Percentiles rank a stretch among this genome's conserved stretches.
phyloP scores from a whole-genome alignment of 2,888 invertebrate species.

The Platycheirus albimanus region DNA sequence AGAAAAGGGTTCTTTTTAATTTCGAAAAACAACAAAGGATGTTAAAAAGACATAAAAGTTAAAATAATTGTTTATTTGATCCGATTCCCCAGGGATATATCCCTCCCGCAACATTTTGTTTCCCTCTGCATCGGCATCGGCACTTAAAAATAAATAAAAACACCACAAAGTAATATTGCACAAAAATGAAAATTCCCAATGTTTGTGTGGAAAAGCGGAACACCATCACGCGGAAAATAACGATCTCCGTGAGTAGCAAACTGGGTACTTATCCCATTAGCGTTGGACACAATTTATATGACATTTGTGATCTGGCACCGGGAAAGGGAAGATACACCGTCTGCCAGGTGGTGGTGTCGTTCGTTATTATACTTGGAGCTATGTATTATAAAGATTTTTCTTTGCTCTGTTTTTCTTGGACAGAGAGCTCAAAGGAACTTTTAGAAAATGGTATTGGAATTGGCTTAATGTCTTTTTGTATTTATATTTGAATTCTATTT shows the following conservation, averaged over 20 bases:
- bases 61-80: slow-evolving; percentile 48
- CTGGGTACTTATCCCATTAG: slow-evolving; percentile 60
- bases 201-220: slow-evolving; percentile 50
- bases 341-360: slow-evolving; percentile 46
- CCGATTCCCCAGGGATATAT: slow-evolving; percentile 40
- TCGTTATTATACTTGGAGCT: too few species aligned
- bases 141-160: slow-evolving; percentile 48
- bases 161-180: slow-evolving; percentile 28
- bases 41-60: slow-evolving; percentile 48
- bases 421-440: slow-evolving; percentile 48
- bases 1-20: slow-evolving; percentile 33
- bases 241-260: slow-evolving; percentile 62
- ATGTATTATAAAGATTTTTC: not conserved
- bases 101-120: not conserved
- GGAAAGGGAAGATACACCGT: slow-evolving; percentile 35
- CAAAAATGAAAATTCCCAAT: slow-evolving; percentile 18
- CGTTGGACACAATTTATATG: slow-evolving; percentile 65
- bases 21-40: not conserved
- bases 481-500: slow-evolving; percentile 38
- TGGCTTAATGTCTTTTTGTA: slow-evolving; percentile 35
- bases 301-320: slow-evolving; percentile 57
- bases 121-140: not conserved
- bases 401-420: slow-evolving; percentile 59
- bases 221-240: slow-evolving; percentile 43
- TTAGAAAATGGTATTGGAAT: slow-evolving; percentile 4